Evolutionary conservation across 2,797 vertebrate genomes (phyloP), one percentile per base, ranked within the genome.

Genomic region (Aratinga solstitialis): DNA sequence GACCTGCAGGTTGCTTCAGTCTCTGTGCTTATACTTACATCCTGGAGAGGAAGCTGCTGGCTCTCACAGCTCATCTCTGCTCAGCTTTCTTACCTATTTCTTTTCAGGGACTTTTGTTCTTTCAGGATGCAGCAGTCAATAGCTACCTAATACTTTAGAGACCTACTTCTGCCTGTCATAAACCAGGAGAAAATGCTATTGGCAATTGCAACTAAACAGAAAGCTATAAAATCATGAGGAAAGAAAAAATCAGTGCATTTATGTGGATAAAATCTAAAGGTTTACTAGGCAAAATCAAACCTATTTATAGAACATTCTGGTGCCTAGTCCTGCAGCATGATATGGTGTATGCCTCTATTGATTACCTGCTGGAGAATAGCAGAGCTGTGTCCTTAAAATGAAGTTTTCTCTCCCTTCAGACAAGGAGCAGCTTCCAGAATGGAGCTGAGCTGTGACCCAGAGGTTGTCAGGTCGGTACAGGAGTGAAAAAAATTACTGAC

Each of bases 41-140:
- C 75, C 27, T 54, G 87, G 53, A 63, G 45, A 58, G 38, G 27
- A 85, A 22, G 22, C 15, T 81, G 42, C 68, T 81, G 73, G 32
- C 50, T 78, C 36, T 65, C 2, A 1, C 43, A 90, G 63, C 40
- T 71, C 47, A 56, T 16, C 32, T 69, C 48, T 90, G 45, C 73
- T 84, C 61, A 50, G 29, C 32, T 80, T 81, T 81, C 48, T 86
- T 53, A 67, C 5, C 48, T 16, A 11, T 63, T 87, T 82, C 38
- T 90, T 90, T 88, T 45, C 71, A 94, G 87, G 29, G 94, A 68
- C 38, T 74, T 84, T 94, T 93, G 42, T 58, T 91, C 74, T 71
- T 87, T 74, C 24, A 68, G 43, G 71, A 61, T n/a, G 23, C 51
- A 71, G 27, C 43, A 79, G 36, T 71, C 51, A 79, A 76, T 67